These are phyloP conservation scores for Ptychoptera contaminata DNA, from an alignment of 2,888 invertebrate genomes.

Conservation along the genomic window DNA sequence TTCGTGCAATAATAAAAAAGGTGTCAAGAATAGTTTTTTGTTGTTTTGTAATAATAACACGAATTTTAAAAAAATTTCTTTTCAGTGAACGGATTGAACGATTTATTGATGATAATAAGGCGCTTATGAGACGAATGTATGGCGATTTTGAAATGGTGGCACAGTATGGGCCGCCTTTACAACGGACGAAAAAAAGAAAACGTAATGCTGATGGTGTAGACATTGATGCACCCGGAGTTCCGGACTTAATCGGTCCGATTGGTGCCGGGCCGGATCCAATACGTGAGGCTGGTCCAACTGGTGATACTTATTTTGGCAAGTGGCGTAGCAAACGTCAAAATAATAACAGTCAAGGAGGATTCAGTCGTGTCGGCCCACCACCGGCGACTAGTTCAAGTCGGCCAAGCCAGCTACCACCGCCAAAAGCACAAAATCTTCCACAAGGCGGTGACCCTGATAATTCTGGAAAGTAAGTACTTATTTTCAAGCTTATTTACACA, in stretches of 20 bases:
- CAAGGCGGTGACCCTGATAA: slow-evolving; percentile 6
- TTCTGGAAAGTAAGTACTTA: slow-evolving; percentile 22
- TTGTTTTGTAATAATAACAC: background rate
- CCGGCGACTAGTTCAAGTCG: slow-evolving; percentile 1
- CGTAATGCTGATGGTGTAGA: slow-evolving; percentile 29
- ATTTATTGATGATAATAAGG: slow-evolving; percentile 90
- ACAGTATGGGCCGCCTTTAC: slow-evolving; percentile 36
- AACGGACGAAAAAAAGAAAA: slow-evolving; percentile 24
- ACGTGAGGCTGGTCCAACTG: slow-evolving; percentile 22
- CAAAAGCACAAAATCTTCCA: slow-evolving; percentile 2
- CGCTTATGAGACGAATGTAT: slow-evolving; percentile 84
- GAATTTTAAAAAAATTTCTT: slow-evolving; percentile 3
- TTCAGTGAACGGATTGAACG: slow-evolving; percentile 73
- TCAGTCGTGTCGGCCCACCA: slow-evolving; percentile 4
- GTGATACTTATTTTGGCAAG: slow-evolving; percentile 38
- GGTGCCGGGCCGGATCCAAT: slow-evolving; percentile 30
- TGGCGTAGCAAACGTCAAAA: slow-evolving; percentile 37
- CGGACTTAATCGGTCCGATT: slow-evolving; percentile 36
- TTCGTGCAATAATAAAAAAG: background rate
- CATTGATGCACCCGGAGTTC: slow-evolving; percentile 34
- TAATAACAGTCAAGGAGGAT: slow-evolving; percentile 4
- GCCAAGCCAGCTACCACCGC: background rate
- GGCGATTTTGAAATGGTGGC: slow-evolving; percentile 64
- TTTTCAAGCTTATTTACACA: too few relatives aligned
- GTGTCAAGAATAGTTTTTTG: too few relatives aligned